Conservation (phyloP, 1,140 invertebrate species). For the Drosophila seguyi region DNA sequence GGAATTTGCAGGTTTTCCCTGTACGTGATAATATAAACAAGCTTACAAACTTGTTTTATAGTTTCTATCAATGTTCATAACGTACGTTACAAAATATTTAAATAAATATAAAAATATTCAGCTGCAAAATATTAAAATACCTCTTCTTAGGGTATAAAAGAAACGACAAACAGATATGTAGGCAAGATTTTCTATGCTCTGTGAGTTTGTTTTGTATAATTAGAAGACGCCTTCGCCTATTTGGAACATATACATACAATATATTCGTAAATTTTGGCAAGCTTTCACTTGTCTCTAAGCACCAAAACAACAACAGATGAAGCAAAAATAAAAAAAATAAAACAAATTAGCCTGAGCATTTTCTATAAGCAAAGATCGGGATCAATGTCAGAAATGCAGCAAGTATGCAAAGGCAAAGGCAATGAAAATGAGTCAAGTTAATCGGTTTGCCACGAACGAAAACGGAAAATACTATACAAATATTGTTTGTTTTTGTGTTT, state of each 20-base stretch:
- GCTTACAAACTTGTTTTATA: not conserved
- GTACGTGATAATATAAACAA: not conserved
- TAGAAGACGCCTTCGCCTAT: slow-evolving; percentile 14
- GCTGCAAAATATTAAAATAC: not conserved
- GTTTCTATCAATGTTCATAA: not conserved
- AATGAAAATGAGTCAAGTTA: slow-evolving; percentile 24
- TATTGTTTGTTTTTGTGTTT: not conserved
- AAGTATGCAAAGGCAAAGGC: slow-evolving; percentile 36
- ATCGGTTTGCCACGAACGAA: slow-evolving; percentile 14
- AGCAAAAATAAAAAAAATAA: slow-evolving; percentile 29
- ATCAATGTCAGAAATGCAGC: slow-evolving; percentile 70
- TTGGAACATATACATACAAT: slow-evolving; percentile 9
- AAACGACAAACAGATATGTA: slow-evolving; percentile 9
- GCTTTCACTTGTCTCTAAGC: slow-evolving; percentile 44
- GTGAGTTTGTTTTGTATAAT: slow-evolving; percentile 28
- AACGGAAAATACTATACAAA: slow-evolving; percentile 1
- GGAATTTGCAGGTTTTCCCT: too few relatives aligned
- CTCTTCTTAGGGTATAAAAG: not conserved
- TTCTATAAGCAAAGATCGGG: slow-evolving; percentile 38
- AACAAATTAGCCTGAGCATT: slow-evolving; percentile 22
- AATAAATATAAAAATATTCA: too few relatives aligned
- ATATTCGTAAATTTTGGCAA: slow-evolving; percentile 56
- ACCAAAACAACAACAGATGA: too few relatives aligned
- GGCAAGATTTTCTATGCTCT: slow-evolving; percentile 13
- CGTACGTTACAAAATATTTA: not conserved